Base-by-base conservation (phyloP, 2,113 vertebrate species). In the Pachyramphus minor region DNA sequence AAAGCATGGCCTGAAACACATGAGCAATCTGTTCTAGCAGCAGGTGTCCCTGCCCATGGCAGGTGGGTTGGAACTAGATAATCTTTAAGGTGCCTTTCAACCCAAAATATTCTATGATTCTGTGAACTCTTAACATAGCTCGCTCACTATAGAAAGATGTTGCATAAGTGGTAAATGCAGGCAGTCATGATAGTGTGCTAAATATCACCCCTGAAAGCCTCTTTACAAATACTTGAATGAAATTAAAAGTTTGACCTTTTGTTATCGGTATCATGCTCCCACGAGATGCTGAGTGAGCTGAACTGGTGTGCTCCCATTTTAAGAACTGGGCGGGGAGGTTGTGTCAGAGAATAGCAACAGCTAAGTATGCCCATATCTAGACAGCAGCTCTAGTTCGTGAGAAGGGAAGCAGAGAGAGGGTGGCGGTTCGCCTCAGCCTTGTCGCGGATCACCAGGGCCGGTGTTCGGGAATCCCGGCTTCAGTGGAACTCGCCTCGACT, bases 311-410 rank as follows among this genome's bases (percentile, higher is more conserved):
- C 5, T 50, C 31, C 28, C 9, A 0, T 12, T 55, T 44, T 24
- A 41, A 47, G 60, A 42, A 18, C 19, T 12, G 12, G 12, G 11
- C n/a, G n/a, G n/a, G n/a, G n/a, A n/a, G 1, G 14, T 0, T 1
- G 15, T 35, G 37, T 56, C 16, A 42, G 30, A 14, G n/a, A 47
- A 47, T 1, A 64, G 23, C 14, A 42, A 22, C 41, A 56, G 17
- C 35, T 58, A 19, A 12, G 35, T 23, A 35, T 28, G 17, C 16
- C 41, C 24, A 14, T 35, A 25, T 49, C 49, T 14, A 49, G 30
- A 18, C 2, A 0, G 41, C 49, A 80, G 30, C 8, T 56, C 58
- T 37, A 41, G 35, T 35, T 49, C 63, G 31, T 21, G 21, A 60
- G 71, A 27, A 63, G 1, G 1, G 30, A 11, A 71, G n/a, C 12